A percentile compares a stretch with the other conserved stretches of the same genome.
These are phyloP conservation scores for Trachelipus rathkii DNA, from an alignment of 1,140 invertebrate species.

Conservation along the genomic window DNA sequence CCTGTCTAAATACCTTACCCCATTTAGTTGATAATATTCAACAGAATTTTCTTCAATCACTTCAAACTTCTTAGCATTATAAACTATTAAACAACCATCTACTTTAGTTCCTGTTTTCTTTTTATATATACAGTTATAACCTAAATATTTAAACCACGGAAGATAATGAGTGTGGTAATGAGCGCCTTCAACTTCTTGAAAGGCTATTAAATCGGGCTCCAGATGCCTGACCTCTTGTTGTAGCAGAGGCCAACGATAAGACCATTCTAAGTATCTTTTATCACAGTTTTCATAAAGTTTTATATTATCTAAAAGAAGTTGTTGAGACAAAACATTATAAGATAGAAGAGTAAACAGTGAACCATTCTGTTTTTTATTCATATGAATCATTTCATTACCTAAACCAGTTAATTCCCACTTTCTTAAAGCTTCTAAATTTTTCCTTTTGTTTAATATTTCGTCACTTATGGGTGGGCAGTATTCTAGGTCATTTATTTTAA, in stretches of 20 bases:
- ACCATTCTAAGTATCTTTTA: constrained; percentile 63
- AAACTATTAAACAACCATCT: constrained; percentile 84
- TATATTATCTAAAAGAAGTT: constrained; percentile 67
- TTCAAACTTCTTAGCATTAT: constrained; percentile 60
- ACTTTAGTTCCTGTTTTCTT: constrained; percentile 64
- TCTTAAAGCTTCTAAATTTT: neutral
- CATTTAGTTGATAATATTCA: constrained; percentile 56
- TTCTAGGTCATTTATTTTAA: neutral
- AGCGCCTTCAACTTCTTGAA: constrained; percentile 81
- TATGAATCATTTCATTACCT: neutral
- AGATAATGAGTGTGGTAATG: constrained; percentile 63
- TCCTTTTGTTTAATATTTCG: neutral
- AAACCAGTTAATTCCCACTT: neutral
- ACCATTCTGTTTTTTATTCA: constrained; percentile 14
- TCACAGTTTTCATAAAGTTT: constrained; percentile 68
- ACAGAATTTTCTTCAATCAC: constrained; percentile 61
- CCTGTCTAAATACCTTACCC: constrained; percentile 63
- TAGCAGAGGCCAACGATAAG: constrained; percentile 62
- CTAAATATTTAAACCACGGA: constrained; percentile 50
- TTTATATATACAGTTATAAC: constrained; percentile 66
- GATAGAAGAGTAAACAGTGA: constrained; percentile 58
- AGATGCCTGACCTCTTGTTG: constrained; percentile 65
- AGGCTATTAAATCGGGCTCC: constrained; percentile 71
- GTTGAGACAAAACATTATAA: constrained; percentile 85
- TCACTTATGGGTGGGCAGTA: neutral